Evolutionary conservation across 2,888 invertebrate genomes (phyloP).

Genomic region (Leptopilina myrica): DNA sequence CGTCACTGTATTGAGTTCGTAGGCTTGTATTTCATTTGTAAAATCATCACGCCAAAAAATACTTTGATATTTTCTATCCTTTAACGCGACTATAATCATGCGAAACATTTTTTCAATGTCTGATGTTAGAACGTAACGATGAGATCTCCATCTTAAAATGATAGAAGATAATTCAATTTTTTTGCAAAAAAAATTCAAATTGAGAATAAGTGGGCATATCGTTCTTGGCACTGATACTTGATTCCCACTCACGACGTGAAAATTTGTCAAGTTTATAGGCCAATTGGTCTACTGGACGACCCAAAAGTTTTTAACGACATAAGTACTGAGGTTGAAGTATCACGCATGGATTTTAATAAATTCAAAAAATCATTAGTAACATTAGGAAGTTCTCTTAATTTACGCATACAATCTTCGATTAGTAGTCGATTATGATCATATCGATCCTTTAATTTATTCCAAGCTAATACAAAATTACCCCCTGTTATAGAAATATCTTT

Average conservation of each 20-base stretch:
- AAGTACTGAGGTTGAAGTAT: slow-evolving; percentile 37
- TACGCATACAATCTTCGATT: slow-evolving; percentile 42
- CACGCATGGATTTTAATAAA: slow-evolving; percentile 45
- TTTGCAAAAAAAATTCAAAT: slow-evolving; percentile 16
- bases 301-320: slow-evolving; percentile 41
- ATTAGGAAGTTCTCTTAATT: slow-evolving; percentile 41
- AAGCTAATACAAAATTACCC: slow-evolving; percentile 47
- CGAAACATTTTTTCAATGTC: slow-evolving; percentile 45
- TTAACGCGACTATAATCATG: slow-evolving; percentile 18
- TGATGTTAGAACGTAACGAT: slow-evolving; percentile 29
- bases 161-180: slow-evolving; percentile 32
- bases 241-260: slow-evolving; percentile 51
- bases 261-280: slow-evolving; percentile 46
- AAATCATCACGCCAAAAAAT: slow-evolving; percentile 34
- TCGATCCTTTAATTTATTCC: slow-evolving; percentile 44
- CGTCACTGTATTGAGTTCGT: slow-evolving; percentile 38
- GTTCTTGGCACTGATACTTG: not conserved
- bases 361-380: slow-evolving; percentile 38
- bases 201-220: slow-evolving; percentile 30
- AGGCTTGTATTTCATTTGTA: not conserved
- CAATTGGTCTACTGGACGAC: slow-evolving; percentile 43
- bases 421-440: slow-evolving; percentile 45
- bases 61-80: slow-evolving; percentile 8
- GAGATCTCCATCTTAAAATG: not conserved
- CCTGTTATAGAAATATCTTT: slow-evolving; percentile 43